phyloP scores from a whole-genome alignment of 2,113 vertebrate species.

The Catharus minimus region DNA sequence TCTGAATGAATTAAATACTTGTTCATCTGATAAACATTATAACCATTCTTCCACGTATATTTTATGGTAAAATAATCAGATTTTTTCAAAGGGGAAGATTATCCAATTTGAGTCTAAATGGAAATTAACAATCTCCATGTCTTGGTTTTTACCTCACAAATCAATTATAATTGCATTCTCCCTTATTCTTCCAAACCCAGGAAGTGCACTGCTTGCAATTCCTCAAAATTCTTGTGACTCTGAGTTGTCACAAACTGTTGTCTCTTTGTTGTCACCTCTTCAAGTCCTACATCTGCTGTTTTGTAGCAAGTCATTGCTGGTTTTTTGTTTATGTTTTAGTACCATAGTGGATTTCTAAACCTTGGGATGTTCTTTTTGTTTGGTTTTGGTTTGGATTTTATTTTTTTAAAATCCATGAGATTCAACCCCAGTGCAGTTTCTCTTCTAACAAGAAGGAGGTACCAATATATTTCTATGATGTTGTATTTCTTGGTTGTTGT shows the following conservation, averaged over 20 bases:
- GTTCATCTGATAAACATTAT: neutral
- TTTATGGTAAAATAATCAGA: neutral
- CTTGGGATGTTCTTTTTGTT: neutral
- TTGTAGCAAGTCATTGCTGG: neutral
- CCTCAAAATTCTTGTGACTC: neutral
- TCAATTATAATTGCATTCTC: neutral
- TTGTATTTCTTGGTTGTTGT: neutral
- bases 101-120: conserved; percentile 17
- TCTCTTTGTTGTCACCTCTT: conserved; percentile 13
- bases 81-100: neutral
- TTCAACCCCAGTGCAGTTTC: neutral
- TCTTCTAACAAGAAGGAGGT: neutral
- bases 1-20: neutral
- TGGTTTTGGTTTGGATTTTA: neutral
- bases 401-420: neutral
- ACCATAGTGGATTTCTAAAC: neutral
- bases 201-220: neutral
- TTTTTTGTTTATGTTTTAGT: neutral
- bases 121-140: neutral
- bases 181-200: neutral
- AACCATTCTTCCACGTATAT: neutral
- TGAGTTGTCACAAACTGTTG: neutral
- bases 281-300: neutral
- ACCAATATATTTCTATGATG: neutral
- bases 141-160: neutral